Evolutionary conservation across 2,113 vertebrate genomes (phyloP), one percentile per base, ranked within the genome.

Genomic region (Mesocricetus auratus): DNA sequence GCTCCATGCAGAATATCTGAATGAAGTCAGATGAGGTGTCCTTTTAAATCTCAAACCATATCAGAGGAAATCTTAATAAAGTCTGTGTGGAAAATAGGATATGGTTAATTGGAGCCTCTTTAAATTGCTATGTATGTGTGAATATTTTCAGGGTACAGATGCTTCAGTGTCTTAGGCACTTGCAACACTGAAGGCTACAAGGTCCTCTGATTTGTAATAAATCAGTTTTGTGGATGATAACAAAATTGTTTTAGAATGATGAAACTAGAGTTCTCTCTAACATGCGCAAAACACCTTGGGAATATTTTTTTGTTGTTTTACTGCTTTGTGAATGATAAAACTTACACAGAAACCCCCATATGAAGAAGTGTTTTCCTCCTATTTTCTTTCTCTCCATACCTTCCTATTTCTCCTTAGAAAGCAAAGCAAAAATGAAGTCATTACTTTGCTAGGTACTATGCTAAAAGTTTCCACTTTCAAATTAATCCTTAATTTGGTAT

Each of bases 401-500:
- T 64, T 50, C 16, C 36, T 1, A 68, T 3, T 53, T 10, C 19
- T 77, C 29, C 71, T 94, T 77, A 92, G 68, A 89, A 74, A 42
- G 19, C 22, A 68, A 74, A 90, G 11, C 31, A 90, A 92, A 86
- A 86, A 58, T 19, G 33, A 78, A 74, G 9, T 85, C 39, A 73
- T 73, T 53, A 47, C 56, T 71, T 22, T 77, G 60, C 1, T 56
- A 77, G 22, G n/a, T 42, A 83, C 53, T 60, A 9, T 47, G n/a
- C 68, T 95, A 58, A 93, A 56, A 47, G 31, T 77, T 88, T 88
- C 42, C 31, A 92, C 24, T 71, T 94, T 53, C 79, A 64, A 69
- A 86, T 29, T 94, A 86, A 93, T 91, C 88, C 45, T 56, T 92
- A 86, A 92, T 82, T 90, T 62, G 39, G 36, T 86, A 13, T 36